Base-by-base conservation (phyloP, 2,888 invertebrate genomes). In the Nomada lathburiana region DNA sequence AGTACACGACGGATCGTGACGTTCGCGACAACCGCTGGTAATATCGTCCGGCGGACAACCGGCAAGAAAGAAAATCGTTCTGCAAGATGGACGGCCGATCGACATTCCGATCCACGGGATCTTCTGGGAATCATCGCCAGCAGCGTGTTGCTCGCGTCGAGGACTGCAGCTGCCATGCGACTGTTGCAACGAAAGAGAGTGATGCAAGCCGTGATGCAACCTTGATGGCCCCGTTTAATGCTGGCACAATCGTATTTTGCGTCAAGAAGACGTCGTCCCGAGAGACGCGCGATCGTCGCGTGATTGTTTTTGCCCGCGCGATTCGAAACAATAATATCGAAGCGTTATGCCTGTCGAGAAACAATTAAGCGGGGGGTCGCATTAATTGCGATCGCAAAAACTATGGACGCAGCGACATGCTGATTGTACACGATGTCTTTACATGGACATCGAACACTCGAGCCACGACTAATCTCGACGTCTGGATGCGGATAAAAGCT, bases 61-160 rank as follows among this genome's bases (percentile, higher is more conserved):
- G 18, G 44, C 73, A 76, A 77, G 79, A 86, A 86, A 84, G 75
- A 76, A 82, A 81, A 76, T 67, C 47, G 57, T 53, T 59, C 29
- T 44, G 69, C 72, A 23, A 59, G 67, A 76, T 80, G 84, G 76
- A 59, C 67, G 83, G 57, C 72, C 77, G 80, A 87, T 85, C 85
- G 81, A 57, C 87, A 87, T 87, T 87, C 87, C 87, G 50, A 59
- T 42, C 52, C n/a, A 18, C 62, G 55, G 7, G 79, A 81, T 82
- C 78, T 87, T 87, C 87, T 69, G 60, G 63, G 85, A 87, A 87
- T 70, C 83, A 79, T 82, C 20, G 53, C 55, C 64, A n/a, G 16
- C 26, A 18, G 18, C 59, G 13, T 1, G 16, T n/a, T 13, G 16
- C 70, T 23, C 42, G 26, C 11, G 18, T 53, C 42, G n/a, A 9